phyloP scores from a whole-genome alignment of 2,888 invertebrate genomes.

The Vesta saturnalis region DNA sequence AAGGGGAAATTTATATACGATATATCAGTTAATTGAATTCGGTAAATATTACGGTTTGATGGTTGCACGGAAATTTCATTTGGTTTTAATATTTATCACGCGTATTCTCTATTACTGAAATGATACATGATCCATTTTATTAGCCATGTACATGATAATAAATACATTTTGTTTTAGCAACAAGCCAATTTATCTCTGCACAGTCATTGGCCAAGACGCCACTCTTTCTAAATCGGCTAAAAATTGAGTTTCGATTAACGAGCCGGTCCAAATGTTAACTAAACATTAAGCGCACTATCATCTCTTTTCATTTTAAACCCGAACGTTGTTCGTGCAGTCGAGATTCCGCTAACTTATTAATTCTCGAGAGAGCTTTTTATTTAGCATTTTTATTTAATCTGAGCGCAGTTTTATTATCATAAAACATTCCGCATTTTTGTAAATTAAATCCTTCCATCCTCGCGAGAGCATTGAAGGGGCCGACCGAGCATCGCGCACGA shows the following conservation, averaged over 20 bases:
- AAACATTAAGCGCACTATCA: slow-evolving; percentile 23
- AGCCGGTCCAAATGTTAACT: slow-evolving; percentile 17
- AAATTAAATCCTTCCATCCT: slow-evolving; percentile 59
- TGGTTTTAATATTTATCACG: slow-evolving; percentile 54
- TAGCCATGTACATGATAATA: slow-evolving; percentile 25
- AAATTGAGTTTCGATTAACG: not conserved
- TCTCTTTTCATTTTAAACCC: slow-evolving; percentile 34
- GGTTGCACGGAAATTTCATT: slow-evolving; percentile 52
- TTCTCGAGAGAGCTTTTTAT: slow-evolving; percentile 60
- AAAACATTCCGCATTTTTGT: slow-evolving; percentile 62
- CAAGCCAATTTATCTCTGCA: slow-evolving; percentile 7
- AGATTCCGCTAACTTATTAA: slow-evolving; percentile 58
- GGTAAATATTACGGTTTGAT: slow-evolving; percentile 57
- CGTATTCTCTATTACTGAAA: slow-evolving; percentile 43
- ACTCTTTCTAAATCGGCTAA: not conserved
- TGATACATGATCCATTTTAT: slow-evolving; percentile 34
- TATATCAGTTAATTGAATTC: slow-evolving; percentile 59
- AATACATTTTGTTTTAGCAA: slow-evolving; percentile 24
- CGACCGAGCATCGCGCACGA: slow-evolving; percentile 42
- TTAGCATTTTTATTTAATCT: slow-evolving; percentile 63
- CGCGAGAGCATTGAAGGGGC: slow-evolving; percentile 38
- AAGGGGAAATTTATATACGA: slow-evolving; percentile 58
- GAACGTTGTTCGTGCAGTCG: slow-evolving; percentile 34
- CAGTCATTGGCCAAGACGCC: not conserved
- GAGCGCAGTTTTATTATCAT: slow-evolving; percentile 62